Base-by-base conservation (phyloP, 2,797 vertebrate species). In the Linurgus olivaceus region DNA sequence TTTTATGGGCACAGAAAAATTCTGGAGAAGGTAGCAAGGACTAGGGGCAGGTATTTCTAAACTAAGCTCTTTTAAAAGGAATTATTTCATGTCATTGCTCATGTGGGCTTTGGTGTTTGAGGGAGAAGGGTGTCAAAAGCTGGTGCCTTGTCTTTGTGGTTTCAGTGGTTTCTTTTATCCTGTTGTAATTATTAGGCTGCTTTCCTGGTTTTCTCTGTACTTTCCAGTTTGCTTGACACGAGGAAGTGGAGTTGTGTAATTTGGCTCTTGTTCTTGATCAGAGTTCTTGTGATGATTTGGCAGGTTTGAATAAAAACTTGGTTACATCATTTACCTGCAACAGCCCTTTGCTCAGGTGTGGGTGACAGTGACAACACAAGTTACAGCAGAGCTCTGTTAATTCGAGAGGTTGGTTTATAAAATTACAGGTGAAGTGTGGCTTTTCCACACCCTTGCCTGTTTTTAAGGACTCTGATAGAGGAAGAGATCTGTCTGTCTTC, bases 141-240 rank as follows among this genome's bases (percentile, higher is more conserved):
- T 18, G 31, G 16, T 18, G 31, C 35, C 54, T 79, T 54, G 19
- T 70, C 42, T 19, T 40, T 63, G 81, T 54, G 87, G 59, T 83
- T 91, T 95, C 13, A 7, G 47, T 18, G 31, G 8, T 6, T 75
- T 70, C 48, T 94, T 89, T 72, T 19, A 9, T 67, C 9, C 31
- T 44, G 9, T 12, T 85, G 11, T 48, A 14, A 58, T 51, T 52
- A 37, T 61, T 61, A 29, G 61, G 77, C 61, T 59, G 42, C 29
- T 80, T 59, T 61, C 77, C 55, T 92, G 70, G 3, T 23, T 83
- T 37, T 70, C 42, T 74, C 93, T 90, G 93, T 86, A 62, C 86
- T 96, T 97, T 95, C 93, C 83, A 76, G 17, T 55, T 48, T 71
- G 75, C 47, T 90, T 72, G 63, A 45, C 71, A 86, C 1, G 17